These are phyloP conservation scores for Nothoprocta perdicaria DNA, from an alignment of 2,113 vertebrate species.

Conservation along the genomic window DNA sequence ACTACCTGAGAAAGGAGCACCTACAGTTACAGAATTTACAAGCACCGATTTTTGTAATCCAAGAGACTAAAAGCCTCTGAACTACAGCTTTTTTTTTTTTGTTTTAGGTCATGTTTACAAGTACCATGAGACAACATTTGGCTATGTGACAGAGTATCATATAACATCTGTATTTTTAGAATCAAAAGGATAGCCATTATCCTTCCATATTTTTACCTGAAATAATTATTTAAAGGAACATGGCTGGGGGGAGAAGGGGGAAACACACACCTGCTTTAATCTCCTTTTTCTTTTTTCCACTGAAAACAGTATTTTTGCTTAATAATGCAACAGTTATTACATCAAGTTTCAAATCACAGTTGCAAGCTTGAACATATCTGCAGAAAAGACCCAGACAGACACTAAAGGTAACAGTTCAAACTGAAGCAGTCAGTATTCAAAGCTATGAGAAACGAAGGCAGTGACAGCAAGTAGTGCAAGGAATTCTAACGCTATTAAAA, in stretches of 20 bases:
- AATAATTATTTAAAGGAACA: background rate
- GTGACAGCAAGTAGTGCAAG: background rate
- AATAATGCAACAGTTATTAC: background rate
- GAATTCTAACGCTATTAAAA: slow-evolving; percentile 52
- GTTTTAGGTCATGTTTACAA: background rate
- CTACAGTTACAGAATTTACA: background rate
- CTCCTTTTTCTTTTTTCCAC: background rate
- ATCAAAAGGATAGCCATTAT: background rate
- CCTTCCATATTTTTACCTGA: background rate
- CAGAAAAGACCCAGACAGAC: background rate
- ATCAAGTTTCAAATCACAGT: background rate
- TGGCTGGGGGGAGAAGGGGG: too few species aligned
- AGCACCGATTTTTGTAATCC: background rate
- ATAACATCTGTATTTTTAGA: background rate
- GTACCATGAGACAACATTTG: background rate
- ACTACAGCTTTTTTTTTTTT: background rate
- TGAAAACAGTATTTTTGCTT: background rate
- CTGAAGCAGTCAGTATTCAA: background rate
- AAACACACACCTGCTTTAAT: background rate
- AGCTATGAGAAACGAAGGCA: background rate
- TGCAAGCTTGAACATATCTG: background rate
- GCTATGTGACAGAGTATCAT: background rate
- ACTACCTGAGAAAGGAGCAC: background rate
- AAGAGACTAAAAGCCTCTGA: background rate
- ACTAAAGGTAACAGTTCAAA: background rate